Evolutionary conservation across 2,113 vertebrate genomes (phyloP).

Genomic region (Bufo bufo): DNA sequence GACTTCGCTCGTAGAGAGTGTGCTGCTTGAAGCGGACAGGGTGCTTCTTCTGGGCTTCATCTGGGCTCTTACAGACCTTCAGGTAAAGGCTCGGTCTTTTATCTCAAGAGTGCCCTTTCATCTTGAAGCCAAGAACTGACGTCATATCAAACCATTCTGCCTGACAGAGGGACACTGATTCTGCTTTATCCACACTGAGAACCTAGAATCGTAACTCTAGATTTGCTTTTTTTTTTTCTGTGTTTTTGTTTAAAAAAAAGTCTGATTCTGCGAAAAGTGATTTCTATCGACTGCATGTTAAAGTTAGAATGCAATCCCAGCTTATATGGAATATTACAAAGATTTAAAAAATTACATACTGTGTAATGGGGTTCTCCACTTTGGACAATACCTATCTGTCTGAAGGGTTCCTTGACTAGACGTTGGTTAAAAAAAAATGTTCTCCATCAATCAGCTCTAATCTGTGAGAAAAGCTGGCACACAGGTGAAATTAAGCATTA

Average conservation of each 20-base stretch:
- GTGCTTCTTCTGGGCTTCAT: neutral
- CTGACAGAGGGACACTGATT: slow-evolving; percentile 40
- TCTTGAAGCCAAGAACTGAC: slow-evolving; percentile 55
- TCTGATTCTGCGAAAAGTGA: no score
- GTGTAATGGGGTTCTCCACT: neutral
- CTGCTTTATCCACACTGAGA: slow-evolving; percentile 30
- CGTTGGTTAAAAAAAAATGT: no score
- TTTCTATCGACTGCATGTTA: no score
- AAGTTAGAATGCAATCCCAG: no score
- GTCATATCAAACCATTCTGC: slow-evolving; percentile 48
- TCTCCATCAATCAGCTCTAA: no score
- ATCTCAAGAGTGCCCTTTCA: slow-evolving; percentile 55
- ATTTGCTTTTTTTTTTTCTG: neutral
- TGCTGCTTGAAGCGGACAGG: slow-evolving; percentile 1
- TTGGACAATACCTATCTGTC: no score
- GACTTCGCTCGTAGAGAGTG: neutral
- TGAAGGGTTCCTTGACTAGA: no score
- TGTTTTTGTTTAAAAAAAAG: slow-evolving; percentile 3
- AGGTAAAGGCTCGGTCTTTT: slow-evolving; percentile 54
- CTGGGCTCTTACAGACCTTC: slow-evolving; percentile 51
- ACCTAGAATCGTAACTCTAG: neutral
- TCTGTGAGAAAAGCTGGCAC: no score
- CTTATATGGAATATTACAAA: neutral
- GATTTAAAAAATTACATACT: neutral
- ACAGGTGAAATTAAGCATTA: no score